These are phyloP conservation scores for Lota lota DNA, from an alignment of 2,113 vertebrate species.

Conservation along the genomic window DNA sequence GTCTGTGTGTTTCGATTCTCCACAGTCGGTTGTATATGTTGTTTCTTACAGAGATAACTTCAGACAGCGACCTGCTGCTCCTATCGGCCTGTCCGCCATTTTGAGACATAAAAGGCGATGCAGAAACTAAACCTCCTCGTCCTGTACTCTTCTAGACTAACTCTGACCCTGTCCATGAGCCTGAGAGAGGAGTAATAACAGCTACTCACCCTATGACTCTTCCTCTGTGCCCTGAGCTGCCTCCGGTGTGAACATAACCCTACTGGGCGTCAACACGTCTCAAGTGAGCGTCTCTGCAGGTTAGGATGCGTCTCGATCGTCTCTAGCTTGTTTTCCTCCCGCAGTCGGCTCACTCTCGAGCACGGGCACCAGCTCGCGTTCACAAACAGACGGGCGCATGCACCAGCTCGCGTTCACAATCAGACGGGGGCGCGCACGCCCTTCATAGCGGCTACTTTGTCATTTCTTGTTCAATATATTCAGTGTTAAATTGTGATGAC, in stretches of 20 bases:
- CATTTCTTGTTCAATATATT: too few species aligned
- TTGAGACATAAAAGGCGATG: constrained; percentile 78
- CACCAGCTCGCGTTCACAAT: constrained; percentile 58
- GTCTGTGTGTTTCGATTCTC: too few species aligned
- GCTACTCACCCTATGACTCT: constrained; percentile 65
- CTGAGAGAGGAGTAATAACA: background rate
- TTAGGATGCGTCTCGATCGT: constrained; percentile 49
- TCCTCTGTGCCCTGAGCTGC: constrained; percentile 41
- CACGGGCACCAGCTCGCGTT: constrained; percentile 64
- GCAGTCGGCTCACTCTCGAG: constrained; percentile 61
- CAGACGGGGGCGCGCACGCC: constrained; percentile 60
- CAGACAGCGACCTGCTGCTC: constrained; percentile 62
- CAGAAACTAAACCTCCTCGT: constrained; percentile 73
- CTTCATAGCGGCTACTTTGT: constrained; percentile 27
- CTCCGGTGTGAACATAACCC: constrained; percentile 43
- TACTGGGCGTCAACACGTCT: constrained; percentile 48
- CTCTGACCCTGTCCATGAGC: too few species aligned
- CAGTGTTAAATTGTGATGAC: too few species aligned
- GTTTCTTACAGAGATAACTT: constrained; percentile 19
- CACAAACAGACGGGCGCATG: constrained; percentile 49
- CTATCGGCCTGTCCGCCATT: constrained; percentile 80
- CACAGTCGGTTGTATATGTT: background rate
- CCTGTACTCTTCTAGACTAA: constrained; percentile 44
- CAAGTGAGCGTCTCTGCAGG: constrained; percentile 51
- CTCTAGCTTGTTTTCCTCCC: constrained; percentile 63